phyloP scores from a whole-genome alignment of 1,140 invertebrate genomes.

The Aleiodes sp. region DNA sequence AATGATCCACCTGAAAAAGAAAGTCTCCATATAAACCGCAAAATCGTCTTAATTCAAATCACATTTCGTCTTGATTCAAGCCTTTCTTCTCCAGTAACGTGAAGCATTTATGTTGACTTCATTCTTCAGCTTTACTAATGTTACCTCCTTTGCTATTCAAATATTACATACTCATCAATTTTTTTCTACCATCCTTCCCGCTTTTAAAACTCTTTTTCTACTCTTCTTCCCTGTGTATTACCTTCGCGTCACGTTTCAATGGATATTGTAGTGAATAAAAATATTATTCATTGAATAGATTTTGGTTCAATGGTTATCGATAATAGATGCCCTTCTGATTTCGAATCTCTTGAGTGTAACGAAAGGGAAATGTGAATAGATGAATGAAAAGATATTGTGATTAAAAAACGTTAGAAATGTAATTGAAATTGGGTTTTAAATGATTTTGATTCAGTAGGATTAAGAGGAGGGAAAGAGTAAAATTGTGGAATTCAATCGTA shows the following conservation, averaged over 20 bases:
- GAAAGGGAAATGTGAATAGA: background rate
- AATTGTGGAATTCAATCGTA: conserved; percentile 25
- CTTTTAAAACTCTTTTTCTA: background rate
- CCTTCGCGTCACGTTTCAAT: background rate
- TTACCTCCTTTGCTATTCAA: too few relatives aligned
- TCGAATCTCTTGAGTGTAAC: conserved; percentile 4
- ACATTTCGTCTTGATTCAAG: too few relatives aligned
- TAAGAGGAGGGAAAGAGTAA: background rate
- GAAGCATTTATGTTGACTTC: too few relatives aligned
- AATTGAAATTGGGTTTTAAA: conserved; percentile 15
- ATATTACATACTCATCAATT: too few relatives aligned
- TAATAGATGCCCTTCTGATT: background rate
- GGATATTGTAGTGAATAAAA: background rate
- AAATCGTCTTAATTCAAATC: too few relatives aligned
- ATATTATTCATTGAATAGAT: background rate
- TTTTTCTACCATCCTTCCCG: too few relatives aligned
- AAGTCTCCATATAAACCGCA: too few relatives aligned
- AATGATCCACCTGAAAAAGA: too few relatives aligned
- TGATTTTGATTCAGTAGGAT: background rate
- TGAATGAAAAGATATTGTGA: background rate
- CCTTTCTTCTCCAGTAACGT: too few relatives aligned
- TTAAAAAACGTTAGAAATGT: conserved; percentile 1
- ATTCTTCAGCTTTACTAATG: too few relatives aligned
- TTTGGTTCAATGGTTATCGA: background rate
- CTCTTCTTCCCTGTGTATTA: background rate